These are phyloP conservation scores for Pollicipes pollicipes DNA, from an alignment of 1,140 invertebrate species.

Conservation along the genomic window DNA sequence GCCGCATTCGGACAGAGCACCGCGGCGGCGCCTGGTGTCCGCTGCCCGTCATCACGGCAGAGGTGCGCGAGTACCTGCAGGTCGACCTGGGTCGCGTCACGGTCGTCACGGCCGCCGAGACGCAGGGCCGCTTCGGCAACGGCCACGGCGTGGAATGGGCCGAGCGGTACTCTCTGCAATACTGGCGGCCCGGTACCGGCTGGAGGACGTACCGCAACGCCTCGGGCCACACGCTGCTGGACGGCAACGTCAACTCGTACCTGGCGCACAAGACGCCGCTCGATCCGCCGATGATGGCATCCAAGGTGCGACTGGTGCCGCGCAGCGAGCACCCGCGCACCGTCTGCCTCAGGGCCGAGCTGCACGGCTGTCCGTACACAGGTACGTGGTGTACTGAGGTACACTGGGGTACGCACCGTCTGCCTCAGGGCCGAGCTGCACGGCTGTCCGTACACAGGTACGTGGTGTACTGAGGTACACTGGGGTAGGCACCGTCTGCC, in stretches of 20 bases:
- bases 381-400: conserved; percentile 38
- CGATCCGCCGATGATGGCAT: conserved; percentile 64
- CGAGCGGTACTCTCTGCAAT: conserved; percentile 67
- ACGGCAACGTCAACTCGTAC: conserved; percentile 12
- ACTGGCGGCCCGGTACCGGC: conserved; percentile 45
- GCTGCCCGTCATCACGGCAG: conserved; percentile 34
- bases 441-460: conserved; percentile 68
- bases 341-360: conserved; percentile 76
- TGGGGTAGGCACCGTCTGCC: conserved; percentile 27
- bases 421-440: conserved; percentile 75
- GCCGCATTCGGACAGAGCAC: conserved; percentile 48
- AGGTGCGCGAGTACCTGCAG: conserved; percentile 66
- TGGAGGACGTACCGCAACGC: not conserved
- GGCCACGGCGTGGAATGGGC: conserved; percentile 80
- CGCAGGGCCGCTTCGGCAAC: conserved; percentile 82
- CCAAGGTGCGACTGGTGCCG: conserved; percentile 68
- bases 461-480: conserved; percentile 26
- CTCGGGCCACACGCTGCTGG: not conserved
- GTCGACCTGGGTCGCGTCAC: conserved; percentile 58
- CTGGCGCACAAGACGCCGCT: conserved; percentile 26
- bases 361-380: conserved; percentile 69
- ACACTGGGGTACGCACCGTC: no score
- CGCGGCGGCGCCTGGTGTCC: conserved; percentile 91
- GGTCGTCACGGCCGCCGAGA: conserved; percentile 67
- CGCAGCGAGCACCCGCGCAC: conserved; percentile 69